These are phyloP conservation scores for Zophobas atratus DNA, from an alignment of 1,140 invertebrate genomes.

Conservation along the genomic window DNA sequence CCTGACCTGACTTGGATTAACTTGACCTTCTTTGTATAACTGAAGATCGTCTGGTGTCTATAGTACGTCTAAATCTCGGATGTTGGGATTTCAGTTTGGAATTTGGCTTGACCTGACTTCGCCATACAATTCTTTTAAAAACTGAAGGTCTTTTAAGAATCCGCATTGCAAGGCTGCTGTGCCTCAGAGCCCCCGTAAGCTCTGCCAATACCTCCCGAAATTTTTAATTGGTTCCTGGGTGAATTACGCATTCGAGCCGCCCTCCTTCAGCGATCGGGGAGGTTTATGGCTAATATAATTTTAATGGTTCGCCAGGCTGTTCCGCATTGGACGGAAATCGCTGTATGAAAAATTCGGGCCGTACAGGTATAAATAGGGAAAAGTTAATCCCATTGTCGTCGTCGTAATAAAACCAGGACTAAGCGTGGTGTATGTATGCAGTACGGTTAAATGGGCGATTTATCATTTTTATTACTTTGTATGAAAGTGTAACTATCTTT, in stretches of 20 bases:
- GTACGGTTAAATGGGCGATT: constrained; percentile 39
- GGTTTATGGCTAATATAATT: constrained; percentile 40
- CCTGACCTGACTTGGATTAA: too few relatives aligned
- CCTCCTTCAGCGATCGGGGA: constrained; percentile 19
- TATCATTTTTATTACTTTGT: constrained; percentile 40
- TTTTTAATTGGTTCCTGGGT: constrained; percentile 29
- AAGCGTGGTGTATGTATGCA: constrained; percentile 40
- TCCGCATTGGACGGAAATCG: constrained; percentile 26
- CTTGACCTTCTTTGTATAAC: too few relatives aligned
- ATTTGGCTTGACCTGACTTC: too few relatives aligned
- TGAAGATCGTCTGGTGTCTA: too few relatives aligned
- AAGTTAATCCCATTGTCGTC: constrained; percentile 41
- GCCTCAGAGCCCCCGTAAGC: neutral
- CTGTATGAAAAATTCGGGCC: constrained; percentile 30
- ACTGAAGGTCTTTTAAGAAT: too few relatives aligned
- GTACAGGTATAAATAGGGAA: constrained; percentile 37
- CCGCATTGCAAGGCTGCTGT: too few relatives aligned
- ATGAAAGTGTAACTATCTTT: constrained; percentile 43
- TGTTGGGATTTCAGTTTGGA: too few relatives aligned
- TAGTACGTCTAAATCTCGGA: too few relatives aligned
- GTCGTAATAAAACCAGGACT: constrained; percentile 35
- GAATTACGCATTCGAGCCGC: constrained; percentile 5
- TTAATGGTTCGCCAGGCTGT: constrained; percentile 24
- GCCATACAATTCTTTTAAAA: too few relatives aligned
- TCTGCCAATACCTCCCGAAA: constrained; percentile 7